Base-by-base conservation (phyloP, 1,140 invertebrate genomes). In the Bilobella aurantiaca region DNA sequence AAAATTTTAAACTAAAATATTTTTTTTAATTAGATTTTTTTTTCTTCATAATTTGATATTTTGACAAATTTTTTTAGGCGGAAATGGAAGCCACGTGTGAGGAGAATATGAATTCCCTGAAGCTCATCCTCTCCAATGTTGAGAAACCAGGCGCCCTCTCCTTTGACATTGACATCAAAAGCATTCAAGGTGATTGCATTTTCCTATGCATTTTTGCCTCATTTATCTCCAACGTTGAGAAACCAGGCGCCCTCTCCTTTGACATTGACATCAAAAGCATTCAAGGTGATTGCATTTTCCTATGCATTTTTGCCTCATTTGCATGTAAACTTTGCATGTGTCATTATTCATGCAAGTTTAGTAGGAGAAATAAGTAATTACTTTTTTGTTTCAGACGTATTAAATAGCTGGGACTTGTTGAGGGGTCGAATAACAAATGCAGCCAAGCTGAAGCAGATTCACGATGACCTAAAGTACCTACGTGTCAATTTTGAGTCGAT, bases 51-150 rank as follows among this genome's bases (percentile, higher is more conserved):
- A n/a, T n/a, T n/a, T n/a, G n/a, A n/a, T n/a, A n/a, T n/a, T n/a
- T n/a, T n/a, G n/a, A n/a, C n/a, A n/a, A n/a, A n/a, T n/a, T 76
- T 69, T 80, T 82, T 70, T 78, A 91, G 88, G 82, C 81, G 67
- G 87, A 90, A 77, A 81, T 90, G 66, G 79, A 87, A 72, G 83
- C 83, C 49, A 86, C 86, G 47, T 89, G 87, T 76, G 81, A 83
- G 74, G 86, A 88, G 72, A 88, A 89, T 75, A 82, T 87, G 59
- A 81, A 80, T 64, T 86, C 83, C 74, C 79, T 89, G 74, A 80
- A 84, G 74, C 75, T 80, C 23, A 78, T 87, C 63, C 73, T 85
- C 57, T 56, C 64, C 21, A 69, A 74, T 47, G 53, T 70, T 23
- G 63, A 67, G 25, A 62, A 65, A 66, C 73, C 71, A 31, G 78